Base-by-base conservation (phyloP, 2,797 vertebrate genomes). In the Halcyon chelicuti region DNA sequence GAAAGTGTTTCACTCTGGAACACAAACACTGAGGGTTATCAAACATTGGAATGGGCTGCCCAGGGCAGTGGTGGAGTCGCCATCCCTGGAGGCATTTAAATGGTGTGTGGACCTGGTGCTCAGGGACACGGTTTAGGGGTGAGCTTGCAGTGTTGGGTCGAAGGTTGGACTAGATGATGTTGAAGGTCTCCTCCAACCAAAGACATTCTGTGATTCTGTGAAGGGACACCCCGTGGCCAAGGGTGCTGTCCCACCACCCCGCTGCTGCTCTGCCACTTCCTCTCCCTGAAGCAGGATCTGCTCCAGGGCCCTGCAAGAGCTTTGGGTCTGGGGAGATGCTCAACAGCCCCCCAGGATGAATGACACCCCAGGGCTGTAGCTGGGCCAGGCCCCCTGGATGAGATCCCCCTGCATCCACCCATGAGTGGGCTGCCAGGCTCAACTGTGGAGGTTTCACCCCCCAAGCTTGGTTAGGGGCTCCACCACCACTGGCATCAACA, bases 391-490 rank as follows among this genome's bases (percentile, higher is more conserved):
- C 5, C 44, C 33, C 58, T 22, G 65, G 21, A 14, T 9, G 42
- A 66, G 39, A 39, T 23, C 22, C 47, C 54, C 31, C 29, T 10
- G 35, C 17, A 14, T 8, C n/a, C 5, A 1, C 58, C 42, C 8
- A 1, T 1, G 0, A 29, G 20, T 25, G 4, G 3, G 1, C 8
- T 63, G 49, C 39, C 2, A 1, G 33, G 40, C 44, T 79, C n/a
- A 1, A 44, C 39, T 22, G 33, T 0, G 0, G 19, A 20, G 23
- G 14, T 21, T 17, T 76, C 75, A 52, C 19, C 16, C 23, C 47
- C 47, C 14, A 33, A 5, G 3, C 14, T 22, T 2, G 39, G 5
- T 22, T 19, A 29, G 31, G 29, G 26, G 58, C 14, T 71, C 71
- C 52, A 28, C 46, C 51, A 19, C 39, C 29, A 8, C 13, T 18